phyloP scores from a whole-genome alignment of 2,888 invertebrate species.

The Dicycla oo region DNA sequence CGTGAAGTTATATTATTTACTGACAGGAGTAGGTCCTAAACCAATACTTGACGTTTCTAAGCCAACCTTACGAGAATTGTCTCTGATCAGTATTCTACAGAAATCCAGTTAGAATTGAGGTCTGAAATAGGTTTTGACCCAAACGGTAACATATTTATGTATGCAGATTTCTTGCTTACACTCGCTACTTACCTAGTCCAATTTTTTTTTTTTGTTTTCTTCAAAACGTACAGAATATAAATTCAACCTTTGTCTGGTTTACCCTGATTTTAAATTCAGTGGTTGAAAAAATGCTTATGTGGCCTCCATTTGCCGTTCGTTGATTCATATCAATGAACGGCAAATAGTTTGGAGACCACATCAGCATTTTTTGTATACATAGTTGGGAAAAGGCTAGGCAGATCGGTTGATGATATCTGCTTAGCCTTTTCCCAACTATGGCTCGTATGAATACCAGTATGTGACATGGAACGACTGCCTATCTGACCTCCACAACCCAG shows the following conservation, averaged over 20 bases:
- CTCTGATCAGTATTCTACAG: conserved; percentile 38
- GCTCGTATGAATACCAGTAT: too few relatives aligned
- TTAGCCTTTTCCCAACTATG: too few relatives aligned
- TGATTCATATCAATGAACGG: too few relatives aligned
- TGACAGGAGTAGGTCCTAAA: neutral
- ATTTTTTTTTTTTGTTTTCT: conserved; percentile 28
- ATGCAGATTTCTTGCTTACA: conserved; percentile 40
- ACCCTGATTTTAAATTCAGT: neutral
- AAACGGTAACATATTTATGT: neutral
- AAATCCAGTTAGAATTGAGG: conserved; percentile 1
- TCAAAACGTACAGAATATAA: conserved; percentile 28
- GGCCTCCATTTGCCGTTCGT: too few relatives aligned
- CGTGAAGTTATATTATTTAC: neutral
- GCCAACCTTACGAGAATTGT: neutral
- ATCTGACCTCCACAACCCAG: too few relatives aligned
- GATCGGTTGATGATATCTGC: too few relatives aligned
- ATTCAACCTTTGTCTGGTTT: neutral
- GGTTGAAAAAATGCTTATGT: neutral
- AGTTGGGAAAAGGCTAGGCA: too few relatives aligned
- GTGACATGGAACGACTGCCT: too few relatives aligned
- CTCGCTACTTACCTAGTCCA: conserved; percentile 20
- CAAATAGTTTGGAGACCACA: too few relatives aligned
- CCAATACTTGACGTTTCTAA: neutral
- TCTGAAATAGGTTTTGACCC: conserved; percentile 13
- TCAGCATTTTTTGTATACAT: too few relatives aligned